These are phyloP conservation scores for Oeneis ivallda DNA, from an alignment of 2,888 invertebrate species.

Conservation along the genomic window DNA sequence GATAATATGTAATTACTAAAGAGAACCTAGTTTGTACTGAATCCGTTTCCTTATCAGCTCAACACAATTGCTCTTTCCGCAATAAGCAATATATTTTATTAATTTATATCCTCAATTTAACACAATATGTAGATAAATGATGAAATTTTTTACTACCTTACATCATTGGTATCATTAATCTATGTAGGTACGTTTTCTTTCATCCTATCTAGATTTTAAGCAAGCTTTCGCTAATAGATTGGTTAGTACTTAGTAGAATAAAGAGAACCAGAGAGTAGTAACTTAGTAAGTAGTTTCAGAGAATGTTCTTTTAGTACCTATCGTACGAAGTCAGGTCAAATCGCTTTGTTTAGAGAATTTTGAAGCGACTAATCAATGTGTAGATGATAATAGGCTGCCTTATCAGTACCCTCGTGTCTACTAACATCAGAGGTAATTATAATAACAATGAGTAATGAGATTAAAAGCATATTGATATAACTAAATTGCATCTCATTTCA, in stretches of 20 bases:
- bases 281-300: too few species aligned
- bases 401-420: neutral
- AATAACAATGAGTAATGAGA: conserved; percentile 3
- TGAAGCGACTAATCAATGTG: neutral
- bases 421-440: neutral
- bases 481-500: conserved; percentile 2
- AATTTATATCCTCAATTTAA: neutral
- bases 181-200: too few species aligned
- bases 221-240: too few species aligned
- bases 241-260: too few species aligned
- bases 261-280: too few species aligned
- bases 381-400: neutral
- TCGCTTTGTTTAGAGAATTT: too few species aligned
- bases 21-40: conserved; percentile 8
- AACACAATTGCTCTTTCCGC: neutral
- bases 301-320: too few species aligned
- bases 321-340: too few species aligned
- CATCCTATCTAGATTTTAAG: too few species aligned
- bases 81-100: neutral
- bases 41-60: conserved; percentile 8
- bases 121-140: neutral
- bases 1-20: conserved; percentile 7
- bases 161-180: neutral
- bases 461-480: neutral
- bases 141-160: neutral